phyloP scores from a whole-genome alignment of 2,888 invertebrate species.

The Tigriopus californicus region DNA sequence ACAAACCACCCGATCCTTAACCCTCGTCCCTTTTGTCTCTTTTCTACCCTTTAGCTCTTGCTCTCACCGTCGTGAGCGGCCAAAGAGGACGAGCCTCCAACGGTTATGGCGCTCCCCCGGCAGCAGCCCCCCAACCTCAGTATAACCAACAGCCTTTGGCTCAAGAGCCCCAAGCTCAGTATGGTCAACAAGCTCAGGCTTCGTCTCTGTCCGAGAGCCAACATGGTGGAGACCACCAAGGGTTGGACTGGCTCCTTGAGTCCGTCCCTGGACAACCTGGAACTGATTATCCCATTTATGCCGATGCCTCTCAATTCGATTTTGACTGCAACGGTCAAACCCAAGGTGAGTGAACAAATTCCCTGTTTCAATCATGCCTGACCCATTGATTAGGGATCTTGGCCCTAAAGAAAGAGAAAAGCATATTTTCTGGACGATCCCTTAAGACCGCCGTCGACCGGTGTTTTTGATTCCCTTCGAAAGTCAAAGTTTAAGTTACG shows the following conservation, averaged over 20 bases:
- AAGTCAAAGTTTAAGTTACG: no score
- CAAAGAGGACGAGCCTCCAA: no score
- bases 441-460: no score
- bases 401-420: no score
- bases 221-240: background rate
- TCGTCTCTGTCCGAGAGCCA: background rate
- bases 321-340: conserved; percentile 17
- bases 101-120: background rate
- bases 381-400: no score
- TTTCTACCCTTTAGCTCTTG: no score
- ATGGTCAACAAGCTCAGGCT: background rate
- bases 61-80: no score
- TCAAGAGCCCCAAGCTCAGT: background rate
- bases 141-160: background rate
- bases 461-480: no score
- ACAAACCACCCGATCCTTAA: no score
- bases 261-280: conserved; percentile 19
- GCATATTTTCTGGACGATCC: no score
- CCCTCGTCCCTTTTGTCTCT: no score
- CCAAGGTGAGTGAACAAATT: background rate
- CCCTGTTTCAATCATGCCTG: no score
- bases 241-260: conserved; percentile 11
- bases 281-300: conserved; percentile 18
- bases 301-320: conserved; percentile 17
- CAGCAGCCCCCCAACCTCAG: background rate